Base-by-base conservation (phyloP, 2,888 invertebrate species). In the Drosophila mayaguana region DNA sequence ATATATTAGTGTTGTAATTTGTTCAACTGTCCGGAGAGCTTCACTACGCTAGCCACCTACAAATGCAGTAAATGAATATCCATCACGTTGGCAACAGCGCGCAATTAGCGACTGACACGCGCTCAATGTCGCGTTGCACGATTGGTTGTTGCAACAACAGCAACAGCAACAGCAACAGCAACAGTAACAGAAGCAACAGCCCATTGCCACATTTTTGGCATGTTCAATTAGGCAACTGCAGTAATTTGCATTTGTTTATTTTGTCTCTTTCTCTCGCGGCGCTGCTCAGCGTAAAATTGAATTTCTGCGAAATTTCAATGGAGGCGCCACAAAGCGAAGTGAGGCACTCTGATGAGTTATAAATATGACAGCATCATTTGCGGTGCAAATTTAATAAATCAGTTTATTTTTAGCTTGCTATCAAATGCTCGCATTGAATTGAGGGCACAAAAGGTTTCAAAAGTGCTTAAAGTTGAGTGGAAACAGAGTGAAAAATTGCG, bases 231-330 rank as follows among this genome's bases (percentile, higher is more conserved):
- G 50, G 45, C 53, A 42, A 32, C 43, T 20, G 60, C 63, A 48
- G 34, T 18, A 72, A 72, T 66, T 79, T 64, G 70, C 68, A 66
- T 61, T 63, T 64, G 63, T 69, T 70, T 63, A 78, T 77, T 61
- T 62, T 22, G 22, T 34, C 40, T 9, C 32, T 12, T 12, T 22
- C 14, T 12, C 18, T 18, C 14, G 5, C 20, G 32, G n/a, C 28
- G 36, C 36, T 32, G 11, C 57, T 28, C 20, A 45, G 56, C 32
- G 59, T 63, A n/a, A 46, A 54, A 75, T 78, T 48, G 11, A 70
- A 57, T 64, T 32, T 16, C 12, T 14, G 16, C 18, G 11, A 53
- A 38, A 38, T 34, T 45, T n/a, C 22, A 42, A 11, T 40, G 18
- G 18, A 56, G 12, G 5, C 36, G 11, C 5, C 36, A 32, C 14